These are phyloP conservation scores for Drosophila lacertosa DNA, from an alignment of 1,140 invertebrate genomes.

Conservation along the genomic window DNA sequence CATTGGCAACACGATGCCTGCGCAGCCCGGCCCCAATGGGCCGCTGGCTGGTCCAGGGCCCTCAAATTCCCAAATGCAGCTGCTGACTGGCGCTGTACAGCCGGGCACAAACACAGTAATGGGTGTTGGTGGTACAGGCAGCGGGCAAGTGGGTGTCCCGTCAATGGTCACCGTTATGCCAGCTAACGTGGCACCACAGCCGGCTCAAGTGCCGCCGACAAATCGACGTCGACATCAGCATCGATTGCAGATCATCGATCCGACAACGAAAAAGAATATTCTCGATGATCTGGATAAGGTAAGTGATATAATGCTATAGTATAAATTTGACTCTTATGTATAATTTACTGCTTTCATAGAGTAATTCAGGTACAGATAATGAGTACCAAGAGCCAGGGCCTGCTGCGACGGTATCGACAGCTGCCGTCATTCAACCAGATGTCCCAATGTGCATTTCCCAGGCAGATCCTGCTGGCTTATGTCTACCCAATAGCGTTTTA, in stretches of 20 bases:
- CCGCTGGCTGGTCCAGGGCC: slow-evolving; percentile 62
- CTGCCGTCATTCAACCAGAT: slow-evolving; percentile 35
- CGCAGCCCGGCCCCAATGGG: slow-evolving; percentile 66
- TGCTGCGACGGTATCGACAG: neutral
- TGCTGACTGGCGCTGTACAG: slow-evolving; percentile 64
- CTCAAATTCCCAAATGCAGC: slow-evolving; percentile 55
- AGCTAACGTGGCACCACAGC: slow-evolving; percentile 46
- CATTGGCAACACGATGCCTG: slow-evolving; percentile 62
- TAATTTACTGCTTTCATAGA: slow-evolving; percentile 27
- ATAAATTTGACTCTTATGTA: neutral
- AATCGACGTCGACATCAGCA: slow-evolving; percentile 65
- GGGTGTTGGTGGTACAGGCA: slow-evolving; percentile 49
- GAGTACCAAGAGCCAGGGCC: slow-evolving; percentile 50
- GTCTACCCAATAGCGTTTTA: slow-evolving; percentile 24
- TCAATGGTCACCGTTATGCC: slow-evolving; percentile 67
- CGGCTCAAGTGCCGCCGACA: slow-evolving; percentile 47
- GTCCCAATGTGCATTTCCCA: slow-evolving; percentile 37
- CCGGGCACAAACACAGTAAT: slow-evolving; percentile 59
- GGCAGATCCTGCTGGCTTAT: slow-evolving; percentile 26
- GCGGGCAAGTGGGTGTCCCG: slow-evolving; percentile 62
- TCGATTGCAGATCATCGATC: slow-evolving; percentile 75
- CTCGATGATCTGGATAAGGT: slow-evolving; percentile 77
- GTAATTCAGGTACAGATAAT: slow-evolving; percentile 53
- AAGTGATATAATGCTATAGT: slow-evolving; percentile 4
- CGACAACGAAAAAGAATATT: slow-evolving; percentile 74